phyloP scores from a whole-genome alignment of 2,797 vertebrate genomes.

The Phoxinus dragarum region DNA sequence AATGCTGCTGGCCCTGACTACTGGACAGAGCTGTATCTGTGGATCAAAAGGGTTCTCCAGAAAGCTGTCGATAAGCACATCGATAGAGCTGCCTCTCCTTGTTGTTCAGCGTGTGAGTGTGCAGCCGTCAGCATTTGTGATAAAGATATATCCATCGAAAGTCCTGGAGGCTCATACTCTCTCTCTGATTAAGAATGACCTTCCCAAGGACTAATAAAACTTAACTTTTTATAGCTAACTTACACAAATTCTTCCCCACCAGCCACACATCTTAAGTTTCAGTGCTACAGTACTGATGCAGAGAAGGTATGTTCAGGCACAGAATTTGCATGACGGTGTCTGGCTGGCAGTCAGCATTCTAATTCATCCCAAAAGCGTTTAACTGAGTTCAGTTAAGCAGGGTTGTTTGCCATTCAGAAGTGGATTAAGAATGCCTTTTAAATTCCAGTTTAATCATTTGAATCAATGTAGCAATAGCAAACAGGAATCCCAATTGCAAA shows the following conservation, averaged over 20 bases:
- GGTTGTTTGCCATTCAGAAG: not conserved
- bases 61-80: slow-evolving; percentile 61
- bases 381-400: not conserved
- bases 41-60: slow-evolving; percentile 50
- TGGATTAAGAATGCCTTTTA: not conserved
- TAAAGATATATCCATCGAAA: slow-evolving; percentile 37
- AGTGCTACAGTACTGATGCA: not conserved
- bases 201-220: slow-evolving; percentile 33
- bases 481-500: not conserved
- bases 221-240: not conserved
- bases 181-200: slow-evolving; percentile 23
- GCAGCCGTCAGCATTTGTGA: slow-evolving; percentile 61
- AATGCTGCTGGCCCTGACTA: slow-evolving; percentile 4
- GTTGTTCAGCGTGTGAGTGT: slow-evolving; percentile 27
- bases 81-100: slow-evolving; percentile 43
- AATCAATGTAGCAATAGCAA: not conserved
- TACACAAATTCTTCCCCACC: not conserved
- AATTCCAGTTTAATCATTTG: not conserved
- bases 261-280: not conserved
- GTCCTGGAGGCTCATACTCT: not conserved
- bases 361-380: not conserved
- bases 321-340: not conserved
- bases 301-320: not conserved
- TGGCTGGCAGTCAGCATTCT: not conserved
- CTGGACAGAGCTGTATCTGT: slow-evolving; percentile 41